These are phyloP conservation scores for Pygmarrhopalites habei DNA, from an alignment of 1,140 invertebrate genomes.

Conservation along the genomic window DNA sequence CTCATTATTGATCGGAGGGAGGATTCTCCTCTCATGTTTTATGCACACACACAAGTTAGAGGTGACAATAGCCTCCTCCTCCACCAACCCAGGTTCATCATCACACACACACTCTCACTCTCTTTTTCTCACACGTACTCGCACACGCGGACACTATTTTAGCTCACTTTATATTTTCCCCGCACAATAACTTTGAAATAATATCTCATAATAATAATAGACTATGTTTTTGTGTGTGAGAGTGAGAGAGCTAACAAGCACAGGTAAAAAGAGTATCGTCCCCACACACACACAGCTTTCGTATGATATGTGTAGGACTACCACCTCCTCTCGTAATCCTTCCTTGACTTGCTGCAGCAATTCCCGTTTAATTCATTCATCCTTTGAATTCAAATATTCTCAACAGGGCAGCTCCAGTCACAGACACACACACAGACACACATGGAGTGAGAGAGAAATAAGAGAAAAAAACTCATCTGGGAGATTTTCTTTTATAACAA, in stretches of 20 bases:
- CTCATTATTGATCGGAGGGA: constrained; percentile 28
- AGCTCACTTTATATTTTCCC: constrained; percentile 19
- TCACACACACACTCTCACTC: not conserved
- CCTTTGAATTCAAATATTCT: not conserved
- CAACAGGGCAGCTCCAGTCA: not conserved
- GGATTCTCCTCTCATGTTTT: constrained; percentile 26
- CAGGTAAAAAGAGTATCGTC: no score
- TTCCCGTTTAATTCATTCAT: constrained; percentile 18
- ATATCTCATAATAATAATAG: no score
- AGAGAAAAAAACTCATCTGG: constrained; percentile 25
- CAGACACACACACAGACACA: not conserved
- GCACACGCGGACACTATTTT: constrained; percentile 13
- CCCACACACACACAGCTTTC: no score
- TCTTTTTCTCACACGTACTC: no score
- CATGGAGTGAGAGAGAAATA: not conserved
- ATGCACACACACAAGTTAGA: constrained; percentile 25
- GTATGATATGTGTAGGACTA: no score
- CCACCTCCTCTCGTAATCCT: no score
- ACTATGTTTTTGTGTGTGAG: no score
- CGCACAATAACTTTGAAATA: constrained; percentile 30
- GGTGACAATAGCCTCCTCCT: constrained; percentile 26
- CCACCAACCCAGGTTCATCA: constrained; percentile 15
- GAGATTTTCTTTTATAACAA: constrained; percentile 31
- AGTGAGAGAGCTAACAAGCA: no score
- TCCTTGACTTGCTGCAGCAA: no score